These are phyloP conservation scores for Ascidia mentula DNA, from an alignment of 23 tunicate genomes.

Conservation along the genomic window DNA sequence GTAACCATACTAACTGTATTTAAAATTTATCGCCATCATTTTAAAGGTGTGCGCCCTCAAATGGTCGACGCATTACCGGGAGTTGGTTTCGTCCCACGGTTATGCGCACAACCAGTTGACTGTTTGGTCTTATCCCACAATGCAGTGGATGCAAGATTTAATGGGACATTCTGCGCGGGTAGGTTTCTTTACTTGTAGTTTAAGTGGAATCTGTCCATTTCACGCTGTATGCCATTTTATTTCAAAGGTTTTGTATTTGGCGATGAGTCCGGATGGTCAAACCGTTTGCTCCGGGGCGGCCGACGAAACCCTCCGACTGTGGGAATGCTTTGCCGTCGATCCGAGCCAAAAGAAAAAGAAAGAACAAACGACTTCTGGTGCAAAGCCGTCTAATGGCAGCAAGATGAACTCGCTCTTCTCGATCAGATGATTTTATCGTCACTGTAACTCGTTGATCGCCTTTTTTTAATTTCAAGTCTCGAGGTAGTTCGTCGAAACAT, in stretches of 20 bases:
- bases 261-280: slow-evolving; percentile 90
- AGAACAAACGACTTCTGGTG: not conserved
- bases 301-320: slow-evolving; percentile 83
- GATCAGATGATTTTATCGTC: slow-evolving; percentile 48
- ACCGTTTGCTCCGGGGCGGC: slow-evolving; percentile 94
- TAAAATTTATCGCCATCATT: not conserved
- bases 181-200: not conserved
- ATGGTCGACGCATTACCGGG: slow-evolving; percentile 86
- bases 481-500: no score
- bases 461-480: no score
- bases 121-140: slow-evolving; percentile 88
- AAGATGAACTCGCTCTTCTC: slow-evolving; percentile 43
- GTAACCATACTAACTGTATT: not conserved
- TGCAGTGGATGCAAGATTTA: slow-evolving; percentile 87
- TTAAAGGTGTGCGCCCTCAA: slow-evolving; percentile 80
- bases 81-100: slow-evolving; percentile 89
- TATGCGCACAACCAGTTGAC: slow-evolving; percentile 83
- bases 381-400: slow-evolving; percentile 5
- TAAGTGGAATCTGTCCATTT: no score
- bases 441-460: no score
- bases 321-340: slow-evolving; percentile 80
- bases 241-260: slow-evolving; percentile 82
- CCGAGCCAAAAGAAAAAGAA: slow-evolving; percentile 27
- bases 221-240: no score
- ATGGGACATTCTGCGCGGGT: slow-evolving; percentile 85